phyloP scores from a whole-genome alignment of 2,888 invertebrate species.

The Chirona hameri region DNA sequence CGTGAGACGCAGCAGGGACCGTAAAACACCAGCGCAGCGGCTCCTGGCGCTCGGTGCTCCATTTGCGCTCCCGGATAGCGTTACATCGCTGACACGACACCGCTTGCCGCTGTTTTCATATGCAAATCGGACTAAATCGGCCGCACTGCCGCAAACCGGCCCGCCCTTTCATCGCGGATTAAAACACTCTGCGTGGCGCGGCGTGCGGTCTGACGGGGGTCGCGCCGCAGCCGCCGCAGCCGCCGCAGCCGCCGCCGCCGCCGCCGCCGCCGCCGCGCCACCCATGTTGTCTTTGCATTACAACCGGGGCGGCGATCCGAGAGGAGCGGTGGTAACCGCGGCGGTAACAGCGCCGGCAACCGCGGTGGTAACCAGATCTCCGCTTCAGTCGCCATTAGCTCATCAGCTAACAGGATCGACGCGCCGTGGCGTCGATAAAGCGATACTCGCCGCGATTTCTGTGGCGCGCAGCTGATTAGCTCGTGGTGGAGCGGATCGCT shows the following conservation, averaged over 20 bases:
- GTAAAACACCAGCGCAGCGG: no score
- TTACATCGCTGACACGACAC: neutral
- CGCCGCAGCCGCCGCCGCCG: no score
- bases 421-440: constrained; percentile 8
- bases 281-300: constrained; percentile 1
- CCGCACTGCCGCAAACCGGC: neutral
- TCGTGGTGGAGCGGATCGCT: neutral
- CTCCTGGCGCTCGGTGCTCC: neutral
- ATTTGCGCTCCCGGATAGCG: neutral
- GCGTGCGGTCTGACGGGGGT: neutral
- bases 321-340: no score
- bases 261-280: neutral
- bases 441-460: neutral
- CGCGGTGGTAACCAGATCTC: neutral
- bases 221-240: neutral
- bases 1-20: no score
- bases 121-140: constrained; percentile 1
- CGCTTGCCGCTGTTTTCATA: neutral
- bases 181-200: neutral
- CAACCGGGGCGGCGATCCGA: neutral
- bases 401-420: constrained; percentile 23
- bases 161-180: constrained; percentile 11
- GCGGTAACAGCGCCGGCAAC: no score
- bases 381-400: neutral
- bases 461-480: neutral